These are phyloP conservation scores for Loxodonta africana DNA, from an alignment of 2,113 vertebrate species.

Conservation along the genomic window DNA sequence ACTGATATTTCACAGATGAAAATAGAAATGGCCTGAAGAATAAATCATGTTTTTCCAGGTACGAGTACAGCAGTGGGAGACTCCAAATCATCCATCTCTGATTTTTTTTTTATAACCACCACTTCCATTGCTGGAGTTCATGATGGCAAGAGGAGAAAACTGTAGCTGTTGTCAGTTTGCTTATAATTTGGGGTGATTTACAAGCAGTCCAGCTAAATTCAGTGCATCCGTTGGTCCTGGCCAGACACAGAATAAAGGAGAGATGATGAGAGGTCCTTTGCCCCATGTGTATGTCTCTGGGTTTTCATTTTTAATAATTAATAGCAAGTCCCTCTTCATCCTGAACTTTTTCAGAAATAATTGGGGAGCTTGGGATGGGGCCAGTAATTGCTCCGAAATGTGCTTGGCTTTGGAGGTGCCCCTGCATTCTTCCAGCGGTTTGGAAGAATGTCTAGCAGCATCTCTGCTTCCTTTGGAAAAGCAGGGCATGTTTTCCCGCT, in stretches of 20 bases:
- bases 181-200: neutral
- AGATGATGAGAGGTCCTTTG: neutral
- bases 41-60: neutral
- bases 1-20: neutral
- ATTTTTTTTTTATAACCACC: neutral
- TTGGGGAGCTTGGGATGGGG: neutral
- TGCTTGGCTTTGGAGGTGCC: neutral
- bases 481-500: constrained; percentile 69
- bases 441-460: neutral
- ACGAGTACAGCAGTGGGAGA: neutral
- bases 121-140: neutral
- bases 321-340: constrained; percentile 50
- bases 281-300: neutral
- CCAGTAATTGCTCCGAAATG: constrained; percentile 39
- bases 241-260: neutral
- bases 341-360: constrained; percentile 72
- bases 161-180: neutral
- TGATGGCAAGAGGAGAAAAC: neutral
- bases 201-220: neutral
- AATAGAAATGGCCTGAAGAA: neutral
- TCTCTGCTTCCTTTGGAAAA: neutral
- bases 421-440: neutral
- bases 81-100: neutral
- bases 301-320: constrained; percentile 31
- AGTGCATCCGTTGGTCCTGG: neutral